phyloP scores from a whole-genome alignment of 2,888 invertebrate species.

The Synergus laeviventris region DNA sequence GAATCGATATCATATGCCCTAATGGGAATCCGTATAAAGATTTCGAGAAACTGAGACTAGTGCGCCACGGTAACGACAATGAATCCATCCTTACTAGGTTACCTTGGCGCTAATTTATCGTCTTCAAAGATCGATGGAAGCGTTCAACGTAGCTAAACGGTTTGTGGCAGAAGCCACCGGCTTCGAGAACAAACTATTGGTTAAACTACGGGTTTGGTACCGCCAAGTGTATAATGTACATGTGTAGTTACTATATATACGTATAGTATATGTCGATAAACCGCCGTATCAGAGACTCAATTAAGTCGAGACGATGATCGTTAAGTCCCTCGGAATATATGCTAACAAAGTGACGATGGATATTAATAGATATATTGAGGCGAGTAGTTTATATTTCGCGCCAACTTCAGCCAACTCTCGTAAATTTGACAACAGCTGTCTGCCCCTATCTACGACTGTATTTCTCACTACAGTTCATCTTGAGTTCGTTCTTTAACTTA shows the following conservation, averaged over 20 bases:
- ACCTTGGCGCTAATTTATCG: conserved; percentile 64
- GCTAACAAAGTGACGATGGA: neutral
- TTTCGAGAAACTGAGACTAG: conserved; percentile 49
- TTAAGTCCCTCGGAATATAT: conserved; percentile 8
- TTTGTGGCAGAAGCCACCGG: conserved; percentile 45
- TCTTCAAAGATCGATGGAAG: conserved; percentile 51
- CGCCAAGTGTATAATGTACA: conserved; percentile 14
- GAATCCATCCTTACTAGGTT: conserved; percentile 58
- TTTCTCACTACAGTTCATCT: no score
- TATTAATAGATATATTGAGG: no score
- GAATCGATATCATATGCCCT: conserved; percentile 48
- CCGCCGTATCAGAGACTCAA: conserved; percentile 32
- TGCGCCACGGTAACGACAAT: conserved; percentile 51
- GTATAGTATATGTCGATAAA: conserved; percentile 30
- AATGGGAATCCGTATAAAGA: conserved; percentile 50
- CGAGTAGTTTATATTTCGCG: no score
- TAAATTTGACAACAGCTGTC: no score
- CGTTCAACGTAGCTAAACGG: conserved; percentile 41
- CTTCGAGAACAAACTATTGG: conserved; percentile 48
- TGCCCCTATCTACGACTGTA: no score
- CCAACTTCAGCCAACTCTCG: no score
- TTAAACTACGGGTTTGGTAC: conserved; percentile 39
- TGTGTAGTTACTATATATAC: neutral
- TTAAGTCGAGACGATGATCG: conserved; percentile 28
- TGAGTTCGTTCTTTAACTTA: no score